A percentile compares a stretch with the other conserved stretches of the same genome.
Evolutionary conservation across 2,113 vertebrate species (phyloP).

Genomic region (Cyanoderma ruficeps): DNA sequence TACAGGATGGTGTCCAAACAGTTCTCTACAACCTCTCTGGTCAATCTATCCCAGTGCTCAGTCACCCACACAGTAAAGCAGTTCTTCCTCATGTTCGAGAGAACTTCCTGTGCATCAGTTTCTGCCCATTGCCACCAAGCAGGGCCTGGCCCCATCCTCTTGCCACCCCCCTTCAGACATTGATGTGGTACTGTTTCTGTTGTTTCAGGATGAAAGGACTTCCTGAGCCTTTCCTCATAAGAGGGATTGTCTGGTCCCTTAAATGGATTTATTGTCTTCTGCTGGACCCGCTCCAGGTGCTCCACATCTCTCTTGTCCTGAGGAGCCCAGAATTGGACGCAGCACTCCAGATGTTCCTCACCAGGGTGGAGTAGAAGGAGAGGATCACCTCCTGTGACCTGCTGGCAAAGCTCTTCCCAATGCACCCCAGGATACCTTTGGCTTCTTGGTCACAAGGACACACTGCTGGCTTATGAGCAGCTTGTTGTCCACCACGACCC

Average conservation of each 20-base stretch:
- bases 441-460: background rate
- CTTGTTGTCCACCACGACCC: background rate
- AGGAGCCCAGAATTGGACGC: background rate
- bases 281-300: fast-evolving
- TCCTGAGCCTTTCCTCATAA: background rate
- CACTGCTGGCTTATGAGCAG: background rate
- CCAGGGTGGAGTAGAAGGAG: background rate
- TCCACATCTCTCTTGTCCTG: fast-evolving
- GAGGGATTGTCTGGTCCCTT: background rate
- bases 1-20: background rate
- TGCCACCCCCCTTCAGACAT: background rate
- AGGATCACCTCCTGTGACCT: background rate
- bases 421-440: too few species aligned
- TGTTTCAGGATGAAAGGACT: background rate
- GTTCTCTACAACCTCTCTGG: background rate
- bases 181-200: background rate
- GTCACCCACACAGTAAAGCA: background rate
- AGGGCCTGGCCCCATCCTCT: background rate
- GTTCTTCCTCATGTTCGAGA: background rate
- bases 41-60: background rate
- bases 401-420: background rate
- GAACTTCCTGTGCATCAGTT: background rate
- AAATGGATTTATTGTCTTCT: fast-evolving
- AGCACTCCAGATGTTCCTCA: background rate
- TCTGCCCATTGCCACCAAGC: background rate